Percentiles rank a stretch among this genome's conserved stretches.
phyloP scores from a whole-genome alignment of 2,888 invertebrate species.

The Monopis laevigella region DNA sequence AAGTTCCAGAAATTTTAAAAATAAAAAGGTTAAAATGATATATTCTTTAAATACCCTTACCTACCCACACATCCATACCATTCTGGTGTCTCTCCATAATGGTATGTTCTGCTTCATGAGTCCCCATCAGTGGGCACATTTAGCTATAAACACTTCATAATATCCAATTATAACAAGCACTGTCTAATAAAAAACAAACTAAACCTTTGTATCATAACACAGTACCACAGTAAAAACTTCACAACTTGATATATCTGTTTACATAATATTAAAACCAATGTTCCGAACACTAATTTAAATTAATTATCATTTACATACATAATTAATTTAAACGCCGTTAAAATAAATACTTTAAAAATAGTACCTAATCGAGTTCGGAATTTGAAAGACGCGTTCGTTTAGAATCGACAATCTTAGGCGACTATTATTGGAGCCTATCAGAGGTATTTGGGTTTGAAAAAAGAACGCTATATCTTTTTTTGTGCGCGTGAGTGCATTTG shows the following conservation, averaged over 20 bases:
- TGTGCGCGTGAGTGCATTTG: slow-evolving; percentile 66
- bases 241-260: slow-evolving; percentile 56
- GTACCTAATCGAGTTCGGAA: too few species aligned
- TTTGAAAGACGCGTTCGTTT: slow-evolving; percentile 54
- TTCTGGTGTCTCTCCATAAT: slow-evolving; percentile 67
- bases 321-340: slow-evolving; percentile 55
- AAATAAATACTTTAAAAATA: slow-evolving; percentile 47
- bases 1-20: too few species aligned
- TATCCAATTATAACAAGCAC: slow-evolving; percentile 26
- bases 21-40: not conserved
- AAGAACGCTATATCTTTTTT: slow-evolving; percentile 50
- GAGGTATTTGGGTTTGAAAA: slow-evolving; percentile 55
- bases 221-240: slow-evolving; percentile 47
- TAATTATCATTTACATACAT: slow-evolving; percentile 63
- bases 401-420: slow-evolving; percentile 48
- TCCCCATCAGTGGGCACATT: slow-evolving; percentile 31
- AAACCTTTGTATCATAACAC: slow-evolving; percentile 15
- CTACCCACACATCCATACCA: slow-evolving; percentile 70
- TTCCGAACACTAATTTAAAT: slow-evolving; percentile 55
- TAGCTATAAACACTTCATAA: slow-evolving; percentile 26
- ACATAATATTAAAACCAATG: slow-evolving; percentile 57
- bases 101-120: slow-evolving; percentile 43
- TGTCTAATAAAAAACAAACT: slow-evolving; percentile 20
- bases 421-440: slow-evolving; percentile 48
- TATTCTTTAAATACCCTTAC: slow-evolving; percentile 46